These are phyloP conservation scores for Mya arenaria DNA, from an alignment of 1,140 invertebrate species.

Conservation along the genomic window DNA sequence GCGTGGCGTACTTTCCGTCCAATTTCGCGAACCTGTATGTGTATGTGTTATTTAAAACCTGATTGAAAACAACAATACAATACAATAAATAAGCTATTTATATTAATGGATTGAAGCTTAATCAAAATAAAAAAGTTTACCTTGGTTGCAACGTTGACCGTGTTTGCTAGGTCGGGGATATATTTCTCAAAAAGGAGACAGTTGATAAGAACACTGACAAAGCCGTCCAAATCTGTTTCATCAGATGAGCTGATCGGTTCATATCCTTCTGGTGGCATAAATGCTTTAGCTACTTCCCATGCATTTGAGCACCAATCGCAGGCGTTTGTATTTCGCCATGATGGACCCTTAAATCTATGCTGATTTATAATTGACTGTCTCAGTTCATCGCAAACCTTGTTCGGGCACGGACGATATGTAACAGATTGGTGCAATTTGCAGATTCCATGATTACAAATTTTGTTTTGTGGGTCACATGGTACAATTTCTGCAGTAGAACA, in stretches of 20 bases:
- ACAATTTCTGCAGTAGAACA: background rate
- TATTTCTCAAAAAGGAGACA: background rate
- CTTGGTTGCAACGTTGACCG: background rate
- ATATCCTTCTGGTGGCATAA: background rate
- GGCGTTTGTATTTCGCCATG: conserved; percentile 3
- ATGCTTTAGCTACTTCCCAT: background rate
- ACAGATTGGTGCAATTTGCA: background rate
- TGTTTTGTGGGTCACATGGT: background rate
- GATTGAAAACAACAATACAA: too few relatives aligned
- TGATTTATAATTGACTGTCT: background rate
- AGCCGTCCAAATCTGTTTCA: background rate
- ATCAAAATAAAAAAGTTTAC: too few relatives aligned
- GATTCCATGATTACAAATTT: background rate
- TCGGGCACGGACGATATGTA: background rate
- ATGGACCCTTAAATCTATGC: background rate
- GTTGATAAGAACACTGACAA: background rate
- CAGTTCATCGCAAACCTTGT: background rate
- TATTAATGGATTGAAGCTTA: too few relatives aligned
- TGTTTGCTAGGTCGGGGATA: background rate
- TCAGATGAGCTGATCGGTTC: background rate
- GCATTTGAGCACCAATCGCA: background rate
- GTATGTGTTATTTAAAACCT: too few relatives aligned
- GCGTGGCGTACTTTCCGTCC: too few relatives aligned
- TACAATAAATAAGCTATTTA: too few relatives aligned
- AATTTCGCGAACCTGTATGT: too few relatives aligned